These are phyloP conservation scores for Rafetus swinhoei DNA, from an alignment of 2,113 vertebrate species.

Conservation along the genomic window DNA sequence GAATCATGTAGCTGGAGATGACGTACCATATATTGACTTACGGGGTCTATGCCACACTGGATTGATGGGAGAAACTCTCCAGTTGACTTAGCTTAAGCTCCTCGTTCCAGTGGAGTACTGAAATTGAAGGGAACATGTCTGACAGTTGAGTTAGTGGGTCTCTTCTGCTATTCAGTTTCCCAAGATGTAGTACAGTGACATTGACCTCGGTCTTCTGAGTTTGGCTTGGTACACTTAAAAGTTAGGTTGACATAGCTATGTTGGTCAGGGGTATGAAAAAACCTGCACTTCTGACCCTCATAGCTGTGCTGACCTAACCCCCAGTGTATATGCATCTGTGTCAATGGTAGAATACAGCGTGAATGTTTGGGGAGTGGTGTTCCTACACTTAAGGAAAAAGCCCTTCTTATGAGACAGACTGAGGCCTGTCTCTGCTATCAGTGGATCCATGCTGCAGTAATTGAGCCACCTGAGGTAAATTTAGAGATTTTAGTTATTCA, in stretches of 20 bases:
- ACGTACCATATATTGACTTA: too few relatives aligned
- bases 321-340: background rate
- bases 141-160: too few relatives aligned
- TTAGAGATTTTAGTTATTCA: too few relatives aligned
- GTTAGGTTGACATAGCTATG: background rate
- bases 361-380: background rate
- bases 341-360: background rate
- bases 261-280: background rate
- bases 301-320: background rate
- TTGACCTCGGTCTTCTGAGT: background rate
- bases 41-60: too few relatives aligned
- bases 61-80: too few relatives aligned
- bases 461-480: too few relatives aligned
- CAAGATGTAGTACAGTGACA: background rate
- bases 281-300: background rate
- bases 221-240: background rate
- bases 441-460: too few relatives aligned
- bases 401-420: background rate
- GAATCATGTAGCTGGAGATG: too few relatives aligned
- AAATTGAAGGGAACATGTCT: too few relatives aligned
- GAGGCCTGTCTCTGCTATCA: too few relatives aligned
- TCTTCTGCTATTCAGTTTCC: conserved; percentile 10
- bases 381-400: background rate
- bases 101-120: too few relatives aligned
- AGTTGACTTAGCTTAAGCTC: too few relatives aligned